phyloP scores from a whole-genome alignment of 2,888 invertebrate genomes.

The Sphaerophoria taeniata region DNA sequence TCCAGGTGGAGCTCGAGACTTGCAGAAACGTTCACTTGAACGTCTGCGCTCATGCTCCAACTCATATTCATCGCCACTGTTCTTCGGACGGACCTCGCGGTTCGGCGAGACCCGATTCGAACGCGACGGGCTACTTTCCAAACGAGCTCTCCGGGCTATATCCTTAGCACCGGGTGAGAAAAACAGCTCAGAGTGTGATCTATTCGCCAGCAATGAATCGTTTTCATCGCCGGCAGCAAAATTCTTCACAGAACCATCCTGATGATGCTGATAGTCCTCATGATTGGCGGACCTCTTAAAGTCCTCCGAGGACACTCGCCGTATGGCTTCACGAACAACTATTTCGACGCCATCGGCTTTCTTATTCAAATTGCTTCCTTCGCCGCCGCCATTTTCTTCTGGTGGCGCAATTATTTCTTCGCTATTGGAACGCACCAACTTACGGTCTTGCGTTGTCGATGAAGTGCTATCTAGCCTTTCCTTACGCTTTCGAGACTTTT shows the following conservation, averaged over 20 bases:
- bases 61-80: constrained; percentile 83
- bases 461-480: constrained; percentile 86
- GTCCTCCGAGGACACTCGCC: constrained; percentile 81
- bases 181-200: constrained; percentile 69
- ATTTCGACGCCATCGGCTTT: constrained; percentile 63
- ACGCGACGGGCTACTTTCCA: constrained; percentile 82
- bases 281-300: constrained; percentile 76
- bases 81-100: constrained; percentile 80
- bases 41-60: constrained; percentile 86
- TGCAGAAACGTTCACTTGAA: constrained; percentile 86
- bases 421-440: constrained; percentile 86
- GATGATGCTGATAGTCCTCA: constrained; percentile 57
- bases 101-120: constrained; percentile 82
- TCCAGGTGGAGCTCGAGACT: constrained; percentile 85
- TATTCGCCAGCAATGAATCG: constrained; percentile 79
- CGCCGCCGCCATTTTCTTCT: constrained; percentile 28
- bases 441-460: constrained; percentile 85
- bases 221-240: constrained; percentile 77
- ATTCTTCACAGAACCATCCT: constrained; percentile 45
- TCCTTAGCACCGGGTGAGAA: constrained; percentile 76
- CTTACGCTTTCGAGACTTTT: constrained; percentile 85
- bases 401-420: constrained; percentile 84
- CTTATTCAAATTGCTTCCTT: constrained; percentile 38
- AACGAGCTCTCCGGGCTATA: constrained; percentile 77
- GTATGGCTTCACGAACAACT: constrained; percentile 77